Evolutionary conservation across 2,888 invertebrate species (phyloP), one percentile per base, ranked within the genome.

Genomic region (Lasioglossum vierecki): DNA sequence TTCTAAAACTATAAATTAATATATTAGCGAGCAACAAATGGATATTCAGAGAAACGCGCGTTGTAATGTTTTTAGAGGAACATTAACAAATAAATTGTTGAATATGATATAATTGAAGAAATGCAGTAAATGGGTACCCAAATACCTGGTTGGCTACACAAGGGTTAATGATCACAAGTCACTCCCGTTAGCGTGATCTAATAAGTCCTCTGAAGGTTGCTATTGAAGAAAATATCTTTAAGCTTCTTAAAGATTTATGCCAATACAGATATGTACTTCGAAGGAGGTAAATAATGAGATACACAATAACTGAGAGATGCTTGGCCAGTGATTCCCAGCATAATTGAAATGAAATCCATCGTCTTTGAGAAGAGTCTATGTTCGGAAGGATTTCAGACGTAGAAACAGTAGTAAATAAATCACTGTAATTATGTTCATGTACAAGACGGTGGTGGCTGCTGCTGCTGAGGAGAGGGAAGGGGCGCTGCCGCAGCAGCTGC

Each of bases 391-490:
- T 46, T 66, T 41, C 46, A 41, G 63, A 41, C 46, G 8, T 66
- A 79, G 63, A 71, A 75, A 84, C 53, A 30, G 44, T 84, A 53
- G 63, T 30, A 84, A 84, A 75, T 46, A 30, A 82, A 82, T 68
- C 41, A 30, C 49, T 73, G 60, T 39, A 77, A 71, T 84, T 8
- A 46, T 68, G 66, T 89, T 93, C 91, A 94, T 88, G 94, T 94
- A 89, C 94, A 94, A 84, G 94, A 91, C 63, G 94, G 94, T 72
- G 93, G 94, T 82, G 93, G 94, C 89, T 94, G 94, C 91, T 94
- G 94, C 85, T 94, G 94, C 84, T 94, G 94, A 87, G 94, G 94
- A 84, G 94, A 93, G 94, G 94, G 94, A 94, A 94, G 95, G 92
- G 95, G 93, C 92, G 94, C 92, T 88, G 92, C 93, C 84, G 92